phyloP scores from a whole-genome alignment of 2,888 invertebrate species.

The Zygogramma bicolorata region DNA sequence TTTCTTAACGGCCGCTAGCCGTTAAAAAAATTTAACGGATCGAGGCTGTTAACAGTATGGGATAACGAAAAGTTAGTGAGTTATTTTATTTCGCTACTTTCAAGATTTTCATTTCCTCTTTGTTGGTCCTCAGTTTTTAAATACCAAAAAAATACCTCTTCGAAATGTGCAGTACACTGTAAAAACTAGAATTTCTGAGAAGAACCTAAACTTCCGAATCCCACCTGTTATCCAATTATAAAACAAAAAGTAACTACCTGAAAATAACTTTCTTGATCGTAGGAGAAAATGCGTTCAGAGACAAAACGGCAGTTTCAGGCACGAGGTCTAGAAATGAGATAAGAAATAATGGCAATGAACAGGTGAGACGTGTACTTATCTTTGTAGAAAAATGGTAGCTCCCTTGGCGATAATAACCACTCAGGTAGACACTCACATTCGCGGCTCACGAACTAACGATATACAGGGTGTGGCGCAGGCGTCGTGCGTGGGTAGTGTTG shows the following conservation, averaged over 20 bases:
- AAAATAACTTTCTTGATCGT: background rate
- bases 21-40: too few species aligned
- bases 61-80: too few species aligned
- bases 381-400: slow-evolving; percentile 1
- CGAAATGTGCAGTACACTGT: too few species aligned
- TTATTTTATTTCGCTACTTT: too few species aligned
- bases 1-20: too few species aligned
- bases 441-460: background rate
- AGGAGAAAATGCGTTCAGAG: background rate
- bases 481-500: background rate
- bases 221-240: slow-evolving; percentile 2
- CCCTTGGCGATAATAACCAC: slow-evolving; percentile 9
- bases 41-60: too few species aligned
- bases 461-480: background rate
- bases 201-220: background rate
- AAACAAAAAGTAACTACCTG: background rate
- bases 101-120: too few species aligned
- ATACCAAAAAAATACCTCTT: too few species aligned
- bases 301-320: background rate
- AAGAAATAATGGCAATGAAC: slow-evolving; percentile 14
- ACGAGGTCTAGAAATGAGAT: slow-evolving; percentile 9
- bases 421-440: slow-evolving; percentile 9
- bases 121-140: too few species aligned
- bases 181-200: background rate
- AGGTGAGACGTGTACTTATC: slow-evolving; percentile 21